Evolutionary conservation across 2,797 vertebrate genomes (phyloP).

Genomic region (Smutsia gigantea): DNA sequence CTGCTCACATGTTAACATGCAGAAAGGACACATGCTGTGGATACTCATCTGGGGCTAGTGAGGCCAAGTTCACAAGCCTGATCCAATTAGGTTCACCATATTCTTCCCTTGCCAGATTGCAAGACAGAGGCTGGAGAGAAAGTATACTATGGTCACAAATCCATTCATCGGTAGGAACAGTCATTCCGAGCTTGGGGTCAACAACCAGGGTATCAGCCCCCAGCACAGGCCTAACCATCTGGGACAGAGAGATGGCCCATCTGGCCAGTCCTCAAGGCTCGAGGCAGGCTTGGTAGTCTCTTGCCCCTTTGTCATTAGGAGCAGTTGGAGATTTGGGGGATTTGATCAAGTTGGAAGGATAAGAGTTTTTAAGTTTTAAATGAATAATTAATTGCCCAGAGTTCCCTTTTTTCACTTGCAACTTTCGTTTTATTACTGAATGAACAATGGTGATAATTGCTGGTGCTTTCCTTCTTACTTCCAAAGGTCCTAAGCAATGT

Average conservation of each 20-base stretch:
- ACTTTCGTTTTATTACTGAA: conserved; percentile 21
- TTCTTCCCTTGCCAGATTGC: background rate
- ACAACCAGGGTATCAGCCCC: background rate
- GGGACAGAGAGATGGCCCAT: background rate
- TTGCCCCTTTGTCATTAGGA: background rate
- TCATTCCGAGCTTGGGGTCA: background rate
- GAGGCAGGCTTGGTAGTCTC: background rate
- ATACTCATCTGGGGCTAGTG: background rate
- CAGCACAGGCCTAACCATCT: background rate
- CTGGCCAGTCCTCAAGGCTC: background rate
- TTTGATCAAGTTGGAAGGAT: conserved; percentile 1
- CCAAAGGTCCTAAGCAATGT: background rate
- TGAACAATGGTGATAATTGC: background rate
- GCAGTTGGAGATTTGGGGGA: background rate
- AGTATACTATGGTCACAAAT: background rate
- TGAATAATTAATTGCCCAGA: background rate
- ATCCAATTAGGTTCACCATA: background rate
- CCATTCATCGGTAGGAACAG: background rate
- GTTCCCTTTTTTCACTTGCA: background rate
- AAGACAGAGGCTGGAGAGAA: background rate
- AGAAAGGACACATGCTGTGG: background rate
- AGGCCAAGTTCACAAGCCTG: background rate
- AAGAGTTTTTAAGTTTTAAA: conserved; percentile 1
- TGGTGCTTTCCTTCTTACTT: conserved; percentile 15
- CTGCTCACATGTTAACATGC: background rate